Base-by-base conservation (phyloP, 2,888 invertebrate species). In the Drosophila testacea region DNA sequence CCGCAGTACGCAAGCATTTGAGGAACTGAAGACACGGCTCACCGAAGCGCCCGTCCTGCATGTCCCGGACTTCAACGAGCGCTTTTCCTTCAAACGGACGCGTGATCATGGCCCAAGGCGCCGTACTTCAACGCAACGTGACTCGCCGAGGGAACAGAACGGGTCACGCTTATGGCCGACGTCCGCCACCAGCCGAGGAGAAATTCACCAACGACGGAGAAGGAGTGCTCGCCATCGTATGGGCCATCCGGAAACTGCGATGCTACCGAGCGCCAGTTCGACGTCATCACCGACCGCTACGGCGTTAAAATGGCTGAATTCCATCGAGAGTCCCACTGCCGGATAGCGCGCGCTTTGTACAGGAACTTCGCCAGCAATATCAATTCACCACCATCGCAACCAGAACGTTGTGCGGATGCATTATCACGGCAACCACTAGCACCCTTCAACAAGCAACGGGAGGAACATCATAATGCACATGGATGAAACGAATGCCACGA, bases 141-240 rank as follows among this genome's bases (percentile, higher is more conserved):
- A 7, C 27, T 27, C n/a, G n/a, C n/a, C 11, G 4, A 51, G 10
- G 36, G 36, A 4, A 36, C 36, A 0, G 42, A 42, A 7, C 10
- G 36, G 36, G 36, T 11, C 36, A 36, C 4, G 36, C 36, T 1
- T 36, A 36, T 11, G 34, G 34, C 9, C 42, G 73, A 9, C 42
- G 57, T 0, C 28, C 74, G 2, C 51, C 13, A 2, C 57, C 50
- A 1, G 39, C 60, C 0, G 69, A 73, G 16, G 60, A 54, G 3
- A 71, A 73, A n/a, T n/a, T 7, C 73, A 75, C 22, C 62, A 1
- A 60, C 69, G 1, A 71, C 69, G 1, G 11, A 36, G 4, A 36
- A 36, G 11, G 10, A 36, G 36, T 36, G 22, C 3, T 22, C 3
- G 22, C 22, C 3, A 22, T 22, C 22, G 22, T 22, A 22, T 22